These are phyloP conservation scores for Lichenostomus cassidix DNA, from an alignment of 2,113 vertebrate species.

Conservation along the genomic window DNA sequence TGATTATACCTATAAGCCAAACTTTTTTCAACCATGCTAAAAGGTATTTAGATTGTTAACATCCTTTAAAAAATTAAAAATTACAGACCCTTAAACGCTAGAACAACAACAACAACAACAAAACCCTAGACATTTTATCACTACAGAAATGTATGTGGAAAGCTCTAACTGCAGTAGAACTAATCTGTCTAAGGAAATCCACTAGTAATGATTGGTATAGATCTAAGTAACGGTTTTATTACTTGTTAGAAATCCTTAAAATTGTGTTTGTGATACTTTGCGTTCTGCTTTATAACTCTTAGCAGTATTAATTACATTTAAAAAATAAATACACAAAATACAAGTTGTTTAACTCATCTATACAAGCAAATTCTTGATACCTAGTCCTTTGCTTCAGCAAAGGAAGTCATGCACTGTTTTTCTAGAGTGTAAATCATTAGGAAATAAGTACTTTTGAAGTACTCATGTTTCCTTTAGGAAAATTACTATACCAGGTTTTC, in stretches of 20 bases:
- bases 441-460: not conserved
- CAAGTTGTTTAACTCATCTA: not conserved
- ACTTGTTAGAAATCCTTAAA: not conserved
- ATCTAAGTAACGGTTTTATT: not conserved
- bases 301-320: not conserved
- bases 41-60: not conserved
- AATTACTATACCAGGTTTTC: not conserved
- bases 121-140: not conserved
- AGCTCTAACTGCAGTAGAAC: not conserved
- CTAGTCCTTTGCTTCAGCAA: not conserved
- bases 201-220: not conserved
- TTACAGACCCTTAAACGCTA: not conserved
- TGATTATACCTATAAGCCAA: not conserved
- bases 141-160: not conserved
- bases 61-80: not conserved
- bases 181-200: not conserved
- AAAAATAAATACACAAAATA: not conserved
- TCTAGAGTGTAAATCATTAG: not conserved
- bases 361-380: not conserved
- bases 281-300: not conserved
- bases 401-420: not conserved
- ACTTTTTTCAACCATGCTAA: not conserved
- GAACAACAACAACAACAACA: not conserved
- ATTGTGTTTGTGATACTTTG: not conserved
- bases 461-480: not conserved